Evolutionary conservation across 2,888 invertebrate genomes (phyloP).

Genomic region (Sphecodes monilicornis): DNA sequence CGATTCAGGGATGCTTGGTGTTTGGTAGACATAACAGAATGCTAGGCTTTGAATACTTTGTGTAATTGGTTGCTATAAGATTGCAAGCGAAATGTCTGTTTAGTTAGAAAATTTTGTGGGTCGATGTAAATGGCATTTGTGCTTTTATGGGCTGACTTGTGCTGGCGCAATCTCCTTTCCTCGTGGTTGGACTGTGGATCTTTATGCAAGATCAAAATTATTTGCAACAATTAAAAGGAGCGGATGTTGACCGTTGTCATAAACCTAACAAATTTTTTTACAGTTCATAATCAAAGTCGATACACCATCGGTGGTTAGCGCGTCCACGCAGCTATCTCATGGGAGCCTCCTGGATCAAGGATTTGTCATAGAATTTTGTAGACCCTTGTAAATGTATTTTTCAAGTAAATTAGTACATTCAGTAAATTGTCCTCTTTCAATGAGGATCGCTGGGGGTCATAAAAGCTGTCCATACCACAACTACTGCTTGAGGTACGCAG

Average conservation of each 20-base stretch:
- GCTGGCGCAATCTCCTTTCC: neutral
- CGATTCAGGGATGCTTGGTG: neutral
- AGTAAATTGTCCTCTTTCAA: too few species aligned
- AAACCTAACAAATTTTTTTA: neutral
- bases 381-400: neutral
- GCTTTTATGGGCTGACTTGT: neutral
- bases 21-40: neutral
- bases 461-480: neutral
- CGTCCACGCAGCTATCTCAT: conserved; percentile 27
- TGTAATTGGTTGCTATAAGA: neutral
- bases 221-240: neutral
- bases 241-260: neutral
- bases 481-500: too few species aligned
- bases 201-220: neutral
- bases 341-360: neutral
- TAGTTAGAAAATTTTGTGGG: too few species aligned
- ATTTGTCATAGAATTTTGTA: neutral
- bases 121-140: too few species aligned
- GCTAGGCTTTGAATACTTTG: neutral
- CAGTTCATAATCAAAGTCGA: too few species aligned
- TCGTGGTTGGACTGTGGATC: neutral
- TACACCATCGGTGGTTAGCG: conserved; percentile 48
- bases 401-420: too few species aligned
- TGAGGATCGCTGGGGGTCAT: neutral
- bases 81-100: neutral